A percentile compares a stretch with the other conserved stretches of the same genome.
phyloP scores from a whole-genome alignment of 64 coral and sea anemone species.

The Hydrozoanthus tunicans region DNA sequence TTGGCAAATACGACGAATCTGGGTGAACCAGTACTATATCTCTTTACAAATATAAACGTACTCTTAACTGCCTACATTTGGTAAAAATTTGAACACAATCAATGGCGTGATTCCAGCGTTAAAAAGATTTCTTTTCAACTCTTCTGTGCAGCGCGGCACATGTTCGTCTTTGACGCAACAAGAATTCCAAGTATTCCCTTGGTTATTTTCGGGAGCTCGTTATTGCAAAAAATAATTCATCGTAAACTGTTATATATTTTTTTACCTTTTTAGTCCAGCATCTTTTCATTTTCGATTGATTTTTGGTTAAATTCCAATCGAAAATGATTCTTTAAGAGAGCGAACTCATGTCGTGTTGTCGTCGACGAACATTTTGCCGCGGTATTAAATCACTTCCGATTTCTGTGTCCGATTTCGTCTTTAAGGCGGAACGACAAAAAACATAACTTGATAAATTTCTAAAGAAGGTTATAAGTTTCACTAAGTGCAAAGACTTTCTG shows the following conservation, averaged over 20 bases:
- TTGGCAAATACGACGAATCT: neutral
- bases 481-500: neutral
- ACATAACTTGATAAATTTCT: neutral
- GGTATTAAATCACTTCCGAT: neutral
- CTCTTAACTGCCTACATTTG: neutral
- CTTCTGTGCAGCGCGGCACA: slow-evolving; percentile 13
- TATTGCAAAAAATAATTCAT: neutral
- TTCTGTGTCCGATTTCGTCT: neutral
- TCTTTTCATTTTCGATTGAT: neutral
- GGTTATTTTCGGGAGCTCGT: slow-evolving; percentile 6
- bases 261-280: neutral
- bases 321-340: neutral
- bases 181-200: slow-evolving; percentile 38
- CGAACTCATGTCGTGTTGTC: neutral
- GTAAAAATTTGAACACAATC: slow-evolving; percentile 42
- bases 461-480: neutral
- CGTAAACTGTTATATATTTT: neutral
- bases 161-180: slow-evolving; percentile 33
- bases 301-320: slow-evolving; percentile 39
- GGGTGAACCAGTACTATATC: neutral
- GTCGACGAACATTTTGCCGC: neutral
- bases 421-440: neutral
- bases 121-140: slow-evolving; percentile 49
- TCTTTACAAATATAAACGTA: neutral
- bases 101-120: slow-evolving; percentile 42